Conservation (phyloP, 2,113 vertebrate species). For the Romanogobio albipinnatus region DNA sequence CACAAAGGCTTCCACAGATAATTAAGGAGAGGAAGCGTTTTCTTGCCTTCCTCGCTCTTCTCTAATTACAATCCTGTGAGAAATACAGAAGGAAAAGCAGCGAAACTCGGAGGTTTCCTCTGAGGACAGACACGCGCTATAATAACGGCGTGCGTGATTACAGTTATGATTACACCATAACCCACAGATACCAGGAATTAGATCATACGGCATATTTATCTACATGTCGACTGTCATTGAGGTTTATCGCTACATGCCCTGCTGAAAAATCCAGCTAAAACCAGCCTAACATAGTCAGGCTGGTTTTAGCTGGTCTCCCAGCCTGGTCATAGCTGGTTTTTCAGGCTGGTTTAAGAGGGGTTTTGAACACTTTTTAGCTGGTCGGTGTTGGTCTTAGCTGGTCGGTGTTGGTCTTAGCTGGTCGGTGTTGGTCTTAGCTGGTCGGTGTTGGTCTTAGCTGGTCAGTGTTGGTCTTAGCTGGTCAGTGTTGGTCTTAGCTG, state of each 20-base stretch:
- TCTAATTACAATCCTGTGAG: conserved; percentile 51
- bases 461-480: too few species aligned
- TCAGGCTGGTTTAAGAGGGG: too few species aligned
- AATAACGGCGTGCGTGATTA: conserved; percentile 32
- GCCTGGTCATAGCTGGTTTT: too few species aligned
- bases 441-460: too few species aligned
- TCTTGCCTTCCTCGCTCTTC: conserved; percentile 44
- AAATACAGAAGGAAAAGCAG: conserved; percentile 17
- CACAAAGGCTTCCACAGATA: conserved; percentile 31
- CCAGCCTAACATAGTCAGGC: too few species aligned
- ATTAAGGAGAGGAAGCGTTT: conserved; percentile 57
- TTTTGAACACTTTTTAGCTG: too few species aligned
- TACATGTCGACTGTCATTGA: conserved; percentile 3
- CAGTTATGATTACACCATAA: conserved; percentile 29
- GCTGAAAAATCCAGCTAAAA: too few species aligned
- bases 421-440: too few species aligned
- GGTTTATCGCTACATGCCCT: conserved; percentile 19
- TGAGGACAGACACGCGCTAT: conserved; percentile 18
- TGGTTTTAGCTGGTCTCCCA: too few species aligned
- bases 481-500: too few species aligned
- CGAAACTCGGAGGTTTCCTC: conserved; percentile 40
- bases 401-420: too few species aligned
- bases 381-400: too few species aligned
- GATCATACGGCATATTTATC: conserved; percentile 30
- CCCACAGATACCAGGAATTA: conserved; percentile 46